Percentiles rank a stretch among this genome's conserved stretches.
Evolutionary conservation across 2,888 invertebrate genomes (phyloP).

Genomic region (Pterobdella sp.): DNA sequence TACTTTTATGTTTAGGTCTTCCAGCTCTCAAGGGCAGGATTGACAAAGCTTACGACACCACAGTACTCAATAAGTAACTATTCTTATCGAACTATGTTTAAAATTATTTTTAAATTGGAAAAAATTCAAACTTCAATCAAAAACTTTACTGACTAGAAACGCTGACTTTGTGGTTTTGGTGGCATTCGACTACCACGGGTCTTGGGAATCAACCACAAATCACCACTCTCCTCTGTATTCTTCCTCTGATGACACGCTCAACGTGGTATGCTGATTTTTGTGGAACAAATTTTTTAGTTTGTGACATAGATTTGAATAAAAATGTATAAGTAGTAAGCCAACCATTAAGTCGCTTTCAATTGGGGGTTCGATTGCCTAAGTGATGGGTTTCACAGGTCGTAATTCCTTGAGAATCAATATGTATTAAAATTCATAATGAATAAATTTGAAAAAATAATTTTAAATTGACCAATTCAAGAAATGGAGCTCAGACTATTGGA

Average conservation of each 20-base stretch:
- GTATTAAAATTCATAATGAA: too few species aligned
- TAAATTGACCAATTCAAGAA: too few species aligned
- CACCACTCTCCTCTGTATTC: not conserved
- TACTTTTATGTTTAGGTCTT: not conserved
- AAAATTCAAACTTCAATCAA: not conserved
- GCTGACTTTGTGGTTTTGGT: not conserved
- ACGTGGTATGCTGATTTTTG: not conserved
- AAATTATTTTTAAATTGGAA: not conserved
- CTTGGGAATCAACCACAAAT: not conserved
- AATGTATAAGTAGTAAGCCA: too few species aligned
- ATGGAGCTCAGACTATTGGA: slow-evolving; percentile 41
- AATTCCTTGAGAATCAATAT: too few species aligned
- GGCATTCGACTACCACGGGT: slow-evolving; percentile 1
- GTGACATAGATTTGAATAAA: not conserved
- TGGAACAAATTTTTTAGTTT: not conserved
- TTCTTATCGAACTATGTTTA: not conserved
- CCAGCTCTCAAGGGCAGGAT: not conserved
- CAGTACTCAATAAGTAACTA: not conserved
- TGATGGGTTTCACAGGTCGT: too few species aligned
- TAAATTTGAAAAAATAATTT: too few species aligned
- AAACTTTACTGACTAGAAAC: not conserved
- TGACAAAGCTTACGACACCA: not conserved
- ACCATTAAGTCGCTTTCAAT: too few species aligned
- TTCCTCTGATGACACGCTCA: not conserved
- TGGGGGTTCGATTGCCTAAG: too few species aligned